Percentiles rank a stretch among this genome's conserved stretches.
Evolutionary conservation across 2,113 vertebrate species (phyloP).

Genomic region (Hemiscyllium ocellatum): DNA sequence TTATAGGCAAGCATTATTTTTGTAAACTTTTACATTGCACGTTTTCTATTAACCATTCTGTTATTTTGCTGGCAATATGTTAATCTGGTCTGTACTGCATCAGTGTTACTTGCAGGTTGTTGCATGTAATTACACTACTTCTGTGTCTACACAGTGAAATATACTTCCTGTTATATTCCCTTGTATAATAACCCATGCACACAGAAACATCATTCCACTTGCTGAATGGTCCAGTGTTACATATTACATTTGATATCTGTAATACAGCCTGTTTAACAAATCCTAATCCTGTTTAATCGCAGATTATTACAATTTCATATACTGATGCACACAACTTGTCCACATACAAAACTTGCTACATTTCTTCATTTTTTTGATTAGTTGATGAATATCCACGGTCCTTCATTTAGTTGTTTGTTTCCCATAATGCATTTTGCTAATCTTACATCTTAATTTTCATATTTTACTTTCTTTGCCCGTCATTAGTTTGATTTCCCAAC

Average conservation of each 20-base stretch:
- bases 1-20: not conserved
- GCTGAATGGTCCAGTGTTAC: not conserved
- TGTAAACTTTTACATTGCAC: not conserved
- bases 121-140: not conserved
- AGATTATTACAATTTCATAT: not conserved
- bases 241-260: not conserved
- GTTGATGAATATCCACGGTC: not conserved
- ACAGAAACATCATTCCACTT: not conserved
- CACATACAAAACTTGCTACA: not conserved
- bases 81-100: not conserved
- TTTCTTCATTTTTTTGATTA: not conserved
- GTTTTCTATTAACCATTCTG: not conserved
- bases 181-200: constrained; percentile 2
- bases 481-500: not conserved
- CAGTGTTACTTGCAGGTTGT: not conserved
- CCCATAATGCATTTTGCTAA: not conserved
- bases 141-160: not conserved
- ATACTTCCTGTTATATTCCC: not conserved
- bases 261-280: not conserved
- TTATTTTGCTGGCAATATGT: not conserved
- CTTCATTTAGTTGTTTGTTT: not conserved
- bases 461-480: not conserved
- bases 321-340: not conserved
- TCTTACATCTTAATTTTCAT: not conserved
- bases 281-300: not conserved